Evolutionary conservation across 2,113 vertebrate genomes (phyloP).

Genomic region (Oplegnathus fasciatus): DNA sequence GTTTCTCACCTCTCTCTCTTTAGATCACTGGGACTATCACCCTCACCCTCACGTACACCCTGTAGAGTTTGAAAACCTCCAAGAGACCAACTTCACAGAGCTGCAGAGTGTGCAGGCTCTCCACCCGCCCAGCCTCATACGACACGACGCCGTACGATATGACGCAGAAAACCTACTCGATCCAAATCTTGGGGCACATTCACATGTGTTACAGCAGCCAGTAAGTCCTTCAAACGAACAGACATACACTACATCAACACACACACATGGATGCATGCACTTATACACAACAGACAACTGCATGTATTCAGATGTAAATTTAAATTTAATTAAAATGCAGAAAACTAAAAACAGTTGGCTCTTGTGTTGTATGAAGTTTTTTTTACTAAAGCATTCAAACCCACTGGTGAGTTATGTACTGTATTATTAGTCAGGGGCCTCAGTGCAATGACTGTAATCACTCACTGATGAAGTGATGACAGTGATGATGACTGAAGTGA

Average conservation of each 20-base stretch:
- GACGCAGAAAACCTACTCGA: constrained; percentile 91
- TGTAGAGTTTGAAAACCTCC: constrained; percentile 92
- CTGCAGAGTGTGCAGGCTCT: constrained; percentile 95
- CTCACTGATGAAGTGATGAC: not conserved
- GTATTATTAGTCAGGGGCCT: not conserved
- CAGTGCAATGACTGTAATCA: not conserved
- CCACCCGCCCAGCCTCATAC: constrained; percentile 88
- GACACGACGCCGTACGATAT: constrained; percentile 85
- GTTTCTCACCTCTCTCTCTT: constrained; percentile 41
- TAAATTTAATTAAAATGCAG: not conserved
- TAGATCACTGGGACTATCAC: constrained; percentile 97
- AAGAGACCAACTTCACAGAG: constrained; percentile 95
- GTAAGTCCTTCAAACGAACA: constrained; percentile 64
- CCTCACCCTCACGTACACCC: constrained; percentile 86
- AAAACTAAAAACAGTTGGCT: not conserved
- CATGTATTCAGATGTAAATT: not conserved
- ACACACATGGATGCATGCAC: not conserved
- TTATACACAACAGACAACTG: not conserved
- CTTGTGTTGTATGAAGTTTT: not conserved
- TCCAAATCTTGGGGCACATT: constrained; percentile 83
- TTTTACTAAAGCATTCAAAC: not conserved
- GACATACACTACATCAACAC: not conserved
- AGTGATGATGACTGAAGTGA: not conserved
- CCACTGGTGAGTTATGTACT: not conserved
- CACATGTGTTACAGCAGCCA: constrained; percentile 79